A percentile compares a stretch with the other conserved stretches of the same genome.
phyloP scores from a whole-genome alignment of 2,888 invertebrate species.

The Poecilobothrus nobilitatus region DNA sequence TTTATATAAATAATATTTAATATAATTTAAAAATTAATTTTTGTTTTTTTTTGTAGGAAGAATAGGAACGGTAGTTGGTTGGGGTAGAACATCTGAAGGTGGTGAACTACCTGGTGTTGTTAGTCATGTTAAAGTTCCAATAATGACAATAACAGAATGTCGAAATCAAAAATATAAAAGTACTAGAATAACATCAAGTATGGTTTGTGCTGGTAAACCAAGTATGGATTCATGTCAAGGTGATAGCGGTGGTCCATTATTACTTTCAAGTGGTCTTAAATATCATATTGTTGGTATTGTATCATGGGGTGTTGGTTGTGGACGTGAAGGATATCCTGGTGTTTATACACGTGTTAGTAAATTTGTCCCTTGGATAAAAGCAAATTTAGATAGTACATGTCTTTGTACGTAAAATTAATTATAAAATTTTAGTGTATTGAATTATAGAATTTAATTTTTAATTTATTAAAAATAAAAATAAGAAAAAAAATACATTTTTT shows the following conservation, averaged over 20 bases:
- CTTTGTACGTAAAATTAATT: slow-evolving; percentile 45
- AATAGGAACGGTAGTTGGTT: slow-evolving; percentile 70
- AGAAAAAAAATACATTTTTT: too few species aligned
- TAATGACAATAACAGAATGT: slow-evolving; percentile 68
- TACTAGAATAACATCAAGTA: slow-evolving; percentile 70
- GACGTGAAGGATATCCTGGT: slow-evolving; percentile 47
- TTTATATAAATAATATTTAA: background rate
- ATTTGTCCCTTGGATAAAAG: slow-evolving; percentile 60
- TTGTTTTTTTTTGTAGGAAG: slow-evolving; percentile 33
- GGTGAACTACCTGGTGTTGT: slow-evolving; percentile 69
- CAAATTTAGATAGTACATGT: slow-evolving; percentile 66
- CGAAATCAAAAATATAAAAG: slow-evolving; percentile 76
- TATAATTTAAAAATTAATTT: too few species aligned
- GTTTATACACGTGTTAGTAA: slow-evolving; percentile 47
- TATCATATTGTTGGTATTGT: slow-evolving; percentile 77
- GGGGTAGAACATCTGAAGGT: slow-evolving; percentile 77
- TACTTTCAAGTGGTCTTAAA: slow-evolving; percentile 65
- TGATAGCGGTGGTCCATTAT: slow-evolving; percentile 76
- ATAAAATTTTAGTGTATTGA: background rate
- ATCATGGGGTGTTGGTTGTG: slow-evolving; percentile 68
- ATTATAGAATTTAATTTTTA: too few species aligned
- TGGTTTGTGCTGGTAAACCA: slow-evolving; percentile 77
- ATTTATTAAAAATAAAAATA: too few species aligned
- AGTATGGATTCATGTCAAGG: slow-evolving; percentile 81
- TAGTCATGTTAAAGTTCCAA: slow-evolving; percentile 78